Conservation (phyloP, 2,888 invertebrate genomes). For the Dendrolimus pini region DNA sequence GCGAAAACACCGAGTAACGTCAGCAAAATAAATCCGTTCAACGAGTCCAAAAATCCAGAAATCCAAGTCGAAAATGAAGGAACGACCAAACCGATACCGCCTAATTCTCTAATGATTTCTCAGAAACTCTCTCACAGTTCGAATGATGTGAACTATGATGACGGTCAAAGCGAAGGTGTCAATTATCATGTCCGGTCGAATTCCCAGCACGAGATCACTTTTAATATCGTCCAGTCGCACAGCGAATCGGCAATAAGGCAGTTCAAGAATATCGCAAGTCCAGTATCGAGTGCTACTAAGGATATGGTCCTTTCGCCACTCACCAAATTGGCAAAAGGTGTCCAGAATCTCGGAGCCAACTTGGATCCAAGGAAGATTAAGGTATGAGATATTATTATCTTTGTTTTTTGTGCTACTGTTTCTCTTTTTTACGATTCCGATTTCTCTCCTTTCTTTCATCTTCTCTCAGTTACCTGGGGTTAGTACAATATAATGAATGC, state of each 20-base stretch:
- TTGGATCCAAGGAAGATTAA: constrained; percentile 88
- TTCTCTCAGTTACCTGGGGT: too few species aligned
- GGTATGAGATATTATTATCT: constrained; percentile 26
- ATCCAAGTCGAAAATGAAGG: constrained; percentile 69
- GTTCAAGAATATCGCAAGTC: constrained; percentile 81
- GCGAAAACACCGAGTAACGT: constrained; percentile 52
- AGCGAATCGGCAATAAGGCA: constrained; percentile 87
- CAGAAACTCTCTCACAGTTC: constrained; percentile 84
- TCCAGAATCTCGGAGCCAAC: constrained; percentile 90
- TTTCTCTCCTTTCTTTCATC: too few species aligned
- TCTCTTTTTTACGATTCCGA: too few species aligned
- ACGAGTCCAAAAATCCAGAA: constrained; percentile 76
- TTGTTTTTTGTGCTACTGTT: too few species aligned
- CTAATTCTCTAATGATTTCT: constrained; percentile 71
- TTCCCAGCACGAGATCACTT: constrained; percentile 80
- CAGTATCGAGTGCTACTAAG: constrained; percentile 78
- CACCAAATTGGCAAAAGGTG: constrained; percentile 90
- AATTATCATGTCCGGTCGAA: constrained; percentile 67
- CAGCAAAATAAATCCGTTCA: constrained; percentile 57
- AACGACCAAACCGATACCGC: constrained; percentile 62
- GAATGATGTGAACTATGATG: constrained; percentile 76
- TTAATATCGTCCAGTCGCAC: constrained; percentile 85
- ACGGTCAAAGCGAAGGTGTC: constrained; percentile 28
- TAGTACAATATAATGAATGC: too few species aligned
- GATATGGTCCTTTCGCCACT: constrained; percentile 84